A percentile compares a stretch with the other conserved stretches of the same genome.
Evolutionary conservation across 2,888 invertebrate genomes (phyloP).

Genomic region (Microctonus hyperodae): DNA sequence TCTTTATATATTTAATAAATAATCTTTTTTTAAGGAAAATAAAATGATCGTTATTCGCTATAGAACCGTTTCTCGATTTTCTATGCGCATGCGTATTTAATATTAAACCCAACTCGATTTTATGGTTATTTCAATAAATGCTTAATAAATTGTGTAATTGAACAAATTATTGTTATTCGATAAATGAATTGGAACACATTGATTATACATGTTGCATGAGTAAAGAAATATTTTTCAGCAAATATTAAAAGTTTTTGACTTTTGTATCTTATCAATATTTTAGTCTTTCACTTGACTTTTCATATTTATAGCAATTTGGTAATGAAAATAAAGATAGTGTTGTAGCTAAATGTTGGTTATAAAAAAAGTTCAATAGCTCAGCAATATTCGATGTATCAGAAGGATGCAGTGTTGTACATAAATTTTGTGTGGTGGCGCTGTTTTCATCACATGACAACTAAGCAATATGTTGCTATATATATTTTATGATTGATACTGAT

Average conservation of each 20-base stretch:
- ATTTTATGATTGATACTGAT: neutral
- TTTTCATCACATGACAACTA: neutral
- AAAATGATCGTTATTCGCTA: constrained; percentile 24
- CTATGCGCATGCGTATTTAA: constrained; percentile 28
- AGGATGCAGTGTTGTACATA: neutral
- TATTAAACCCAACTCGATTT: neutral
- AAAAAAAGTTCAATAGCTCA: neutral
- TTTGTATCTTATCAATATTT: no score
- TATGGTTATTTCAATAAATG: no score
- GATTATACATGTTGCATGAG: no score
- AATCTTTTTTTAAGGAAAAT: neutral
- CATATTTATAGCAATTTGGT: neutral
- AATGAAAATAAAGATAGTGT: neutral
- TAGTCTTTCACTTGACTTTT: neutral
- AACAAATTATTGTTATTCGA: neutral
- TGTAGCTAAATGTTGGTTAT: neutral
- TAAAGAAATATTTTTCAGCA: no score
- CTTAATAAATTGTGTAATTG: neutral
- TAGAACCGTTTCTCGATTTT: constrained; percentile 18
- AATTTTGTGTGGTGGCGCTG: constrained; percentile 17
- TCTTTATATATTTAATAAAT: no score
- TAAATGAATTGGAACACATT: neutral
- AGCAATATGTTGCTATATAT: neutral
- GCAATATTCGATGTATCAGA: constrained; percentile 1
- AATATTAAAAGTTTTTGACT: no score